Percentiles rank a stretch among this genome's conserved stretches.
Evolutionary conservation across 1,140 invertebrate genomes (phyloP).

Genomic region (Cydia pomonella): DNA sequence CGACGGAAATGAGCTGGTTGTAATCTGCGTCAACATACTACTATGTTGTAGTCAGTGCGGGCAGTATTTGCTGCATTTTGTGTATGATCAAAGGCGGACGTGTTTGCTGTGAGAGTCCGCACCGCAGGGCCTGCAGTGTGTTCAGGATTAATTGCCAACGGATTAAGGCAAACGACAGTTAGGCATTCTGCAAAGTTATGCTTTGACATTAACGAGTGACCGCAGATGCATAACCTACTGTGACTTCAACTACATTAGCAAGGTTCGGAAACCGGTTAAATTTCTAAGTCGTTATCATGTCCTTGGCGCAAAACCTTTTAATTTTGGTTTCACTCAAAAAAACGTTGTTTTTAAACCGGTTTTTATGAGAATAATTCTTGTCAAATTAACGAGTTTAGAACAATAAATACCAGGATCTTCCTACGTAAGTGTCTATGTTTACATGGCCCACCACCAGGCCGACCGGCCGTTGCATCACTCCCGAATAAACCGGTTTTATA

Average conservation of each 20-base stretch:
- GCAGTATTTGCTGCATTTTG: constrained; percentile 15
- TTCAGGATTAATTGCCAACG: background rate
- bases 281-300: too few relatives aligned
- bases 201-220: background rate
- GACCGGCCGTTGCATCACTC: too few relatives aligned
- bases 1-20: background rate
- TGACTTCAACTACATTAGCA: background rate
- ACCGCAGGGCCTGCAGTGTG: background rate
- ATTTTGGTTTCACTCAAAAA: too few relatives aligned
- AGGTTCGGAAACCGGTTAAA: too few relatives aligned
- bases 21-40: background rate
- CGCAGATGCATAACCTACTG: background rate
- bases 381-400: too few relatives aligned
- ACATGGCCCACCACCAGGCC: too few relatives aligned
- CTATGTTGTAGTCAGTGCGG: background rate
- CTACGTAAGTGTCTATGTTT: too few relatives aligned
- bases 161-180: background rate
- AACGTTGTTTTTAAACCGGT: too few relatives aligned
- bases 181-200: constrained; percentile 16
- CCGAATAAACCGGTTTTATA: too few relatives aligned
- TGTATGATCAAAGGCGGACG: constrained; percentile 13
- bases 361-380: too few relatives aligned
- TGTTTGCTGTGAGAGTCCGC: constrained; percentile 13
- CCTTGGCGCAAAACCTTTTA: too few relatives aligned
- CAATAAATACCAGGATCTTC: too few relatives aligned